Conservation (phyloP, 2,888 invertebrate species). For the Norana najaformis region DNA sequence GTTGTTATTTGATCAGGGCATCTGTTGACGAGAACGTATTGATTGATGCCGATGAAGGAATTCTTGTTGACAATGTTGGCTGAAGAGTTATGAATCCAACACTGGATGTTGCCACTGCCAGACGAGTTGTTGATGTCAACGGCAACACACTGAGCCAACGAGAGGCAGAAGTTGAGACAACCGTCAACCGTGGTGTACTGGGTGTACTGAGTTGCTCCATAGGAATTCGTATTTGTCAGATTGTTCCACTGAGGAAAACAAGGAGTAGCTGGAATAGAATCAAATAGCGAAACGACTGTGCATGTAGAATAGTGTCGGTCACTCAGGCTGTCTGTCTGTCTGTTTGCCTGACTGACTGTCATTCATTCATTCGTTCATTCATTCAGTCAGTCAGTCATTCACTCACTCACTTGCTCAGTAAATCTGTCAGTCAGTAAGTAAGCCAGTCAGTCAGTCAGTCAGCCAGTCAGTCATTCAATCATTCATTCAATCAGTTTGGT, state of each 20-base stretch:
- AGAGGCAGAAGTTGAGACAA: constrained; percentile 17
- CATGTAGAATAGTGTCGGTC: background rate
- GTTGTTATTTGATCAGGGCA: too few species aligned
- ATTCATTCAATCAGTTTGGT: background rate
- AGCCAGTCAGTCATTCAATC: too few species aligned
- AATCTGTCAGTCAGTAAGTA: too few species aligned
- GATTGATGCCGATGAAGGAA: background rate
- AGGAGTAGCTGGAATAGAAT: background rate
- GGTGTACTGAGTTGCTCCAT: background rate
- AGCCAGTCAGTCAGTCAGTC: too few species aligned
- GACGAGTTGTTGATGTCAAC: constrained; percentile 20
- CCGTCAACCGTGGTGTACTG: constrained; percentile 3
- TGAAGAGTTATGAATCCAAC: background rate
- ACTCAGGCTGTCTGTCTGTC: background rate
- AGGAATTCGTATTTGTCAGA: background rate
- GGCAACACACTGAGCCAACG: background rate
- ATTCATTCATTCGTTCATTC: too few species aligned
- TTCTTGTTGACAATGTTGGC: constrained; percentile 10
- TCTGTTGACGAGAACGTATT: constrained; percentile 18
- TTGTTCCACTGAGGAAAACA: background rate
- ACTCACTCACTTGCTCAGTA: too few species aligned
- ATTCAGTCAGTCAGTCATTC: too few species aligned
- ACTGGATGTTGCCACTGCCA: background rate
- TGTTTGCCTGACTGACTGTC: too few species aligned
- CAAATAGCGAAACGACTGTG: background rate